phyloP scores from a whole-genome alignment of 2,113 vertebrate genomes.

The Marcusenius ussheri region DNA sequence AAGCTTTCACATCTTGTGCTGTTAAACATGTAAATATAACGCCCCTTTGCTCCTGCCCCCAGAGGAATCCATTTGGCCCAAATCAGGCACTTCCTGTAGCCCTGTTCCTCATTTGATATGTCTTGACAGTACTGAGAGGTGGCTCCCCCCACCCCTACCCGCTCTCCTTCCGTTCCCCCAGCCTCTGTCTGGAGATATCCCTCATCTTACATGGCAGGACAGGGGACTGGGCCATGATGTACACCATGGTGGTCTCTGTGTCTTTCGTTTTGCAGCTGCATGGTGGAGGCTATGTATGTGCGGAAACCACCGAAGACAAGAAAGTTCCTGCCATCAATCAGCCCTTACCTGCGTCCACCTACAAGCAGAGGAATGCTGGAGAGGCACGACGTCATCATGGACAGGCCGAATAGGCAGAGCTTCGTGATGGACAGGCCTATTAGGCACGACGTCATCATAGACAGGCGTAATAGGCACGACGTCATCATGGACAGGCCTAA shows the following conservation, averaged over 20 bases:
- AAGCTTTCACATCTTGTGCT: not conserved
- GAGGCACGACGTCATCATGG: slow-evolving; percentile 25
- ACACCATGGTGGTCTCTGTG: not conserved
- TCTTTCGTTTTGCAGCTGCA: slow-evolving; percentile 44
- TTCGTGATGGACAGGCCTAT: no score
- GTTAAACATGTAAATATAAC: not conserved
- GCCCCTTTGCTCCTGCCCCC: not conserved
- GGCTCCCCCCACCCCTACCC: not conserved
- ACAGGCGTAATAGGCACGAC: not conserved
- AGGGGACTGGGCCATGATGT: not conserved
- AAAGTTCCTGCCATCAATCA: slow-evolving; percentile 30
- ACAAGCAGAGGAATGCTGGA: slow-evolving; percentile 26
- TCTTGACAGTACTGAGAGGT: not conserved
- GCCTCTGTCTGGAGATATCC: not conserved
- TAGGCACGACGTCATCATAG: no score
- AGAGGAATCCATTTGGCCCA: not conserved
- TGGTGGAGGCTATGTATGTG: slow-evolving; percentile 39
- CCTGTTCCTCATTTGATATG: not conserved
- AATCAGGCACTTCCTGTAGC: slow-evolving; percentile 8
- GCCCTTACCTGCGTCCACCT: slow-evolving; percentile 6
- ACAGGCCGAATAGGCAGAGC: not conserved
- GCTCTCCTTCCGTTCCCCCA: not conserved
- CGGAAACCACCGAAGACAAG: slow-evolving; percentile 31
- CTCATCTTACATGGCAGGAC: not conserved
- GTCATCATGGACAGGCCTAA: slow-evolving; percentile 16